Conservation (phyloP, 2,113 vertebrate species). For the Rhinolophus ferrumequinum region DNA sequence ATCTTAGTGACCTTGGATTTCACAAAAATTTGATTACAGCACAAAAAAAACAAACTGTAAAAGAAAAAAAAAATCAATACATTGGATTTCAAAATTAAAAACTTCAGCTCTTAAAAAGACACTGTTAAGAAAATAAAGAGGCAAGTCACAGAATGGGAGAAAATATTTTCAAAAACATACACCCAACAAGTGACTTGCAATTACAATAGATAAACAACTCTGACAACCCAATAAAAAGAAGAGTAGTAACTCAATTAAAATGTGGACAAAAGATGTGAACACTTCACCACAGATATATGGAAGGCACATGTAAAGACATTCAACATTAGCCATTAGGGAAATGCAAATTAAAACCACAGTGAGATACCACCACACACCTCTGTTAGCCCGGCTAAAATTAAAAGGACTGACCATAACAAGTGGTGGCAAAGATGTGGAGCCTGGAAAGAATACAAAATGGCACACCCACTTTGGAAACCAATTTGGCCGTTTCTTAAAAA, state of each 20-base stretch:
- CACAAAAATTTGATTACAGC: neutral
- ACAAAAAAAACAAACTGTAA: neutral
- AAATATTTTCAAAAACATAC: conserved; percentile 15
- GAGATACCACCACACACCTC: too few species aligned
- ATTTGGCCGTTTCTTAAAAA: conserved; percentile 18
- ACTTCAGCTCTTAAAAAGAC: neutral
- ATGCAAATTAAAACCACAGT: neutral
- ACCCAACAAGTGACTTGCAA: neutral
- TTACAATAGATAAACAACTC: neutral
- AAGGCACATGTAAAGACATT: neutral
- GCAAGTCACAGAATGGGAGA: neutral
- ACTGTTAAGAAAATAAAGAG: conserved; percentile 19
- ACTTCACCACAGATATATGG: neutral
- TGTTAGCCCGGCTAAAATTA: neutral
- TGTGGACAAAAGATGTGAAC: neutral
- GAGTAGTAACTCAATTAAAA: neutral
- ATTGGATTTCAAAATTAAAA: neutral
- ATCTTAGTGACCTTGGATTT: neutral
- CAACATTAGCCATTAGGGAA: neutral
- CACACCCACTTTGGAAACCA: neutral
- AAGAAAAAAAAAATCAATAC: neutral
- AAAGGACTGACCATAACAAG: neutral
- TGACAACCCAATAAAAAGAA: neutral
- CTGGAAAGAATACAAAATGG: neutral
- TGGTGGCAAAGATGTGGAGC: neutral